Percentiles rank a stretch among this genome's conserved stretches.
Conservation (phyloP, 1,140 invertebrate species). For the Drosophila erecta region DNA sequence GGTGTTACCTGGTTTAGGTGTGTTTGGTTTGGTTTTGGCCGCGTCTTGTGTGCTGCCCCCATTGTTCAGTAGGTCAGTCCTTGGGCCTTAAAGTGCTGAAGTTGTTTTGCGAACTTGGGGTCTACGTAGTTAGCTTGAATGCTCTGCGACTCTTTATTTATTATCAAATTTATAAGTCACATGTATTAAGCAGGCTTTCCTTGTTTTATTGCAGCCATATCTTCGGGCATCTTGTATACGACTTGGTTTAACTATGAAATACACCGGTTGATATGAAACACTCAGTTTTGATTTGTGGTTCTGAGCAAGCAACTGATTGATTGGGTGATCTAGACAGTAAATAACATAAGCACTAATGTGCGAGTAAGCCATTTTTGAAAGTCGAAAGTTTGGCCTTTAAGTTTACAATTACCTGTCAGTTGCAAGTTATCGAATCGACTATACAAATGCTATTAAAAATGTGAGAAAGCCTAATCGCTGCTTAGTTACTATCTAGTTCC, state of each 20-base stretch:
- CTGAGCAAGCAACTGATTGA: too few species aligned
- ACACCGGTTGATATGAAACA: too few species aligned
- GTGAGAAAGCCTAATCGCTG: conserved; percentile 21
- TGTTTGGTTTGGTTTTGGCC: conserved; percentile 8
- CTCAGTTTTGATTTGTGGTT: too few species aligned
- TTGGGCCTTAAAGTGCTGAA: background rate
- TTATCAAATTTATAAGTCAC: background rate
- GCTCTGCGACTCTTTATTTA: too few species aligned
- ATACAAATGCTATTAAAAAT: conserved; percentile 11
- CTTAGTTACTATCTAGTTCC: conserved; percentile 37
- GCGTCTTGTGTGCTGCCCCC: conserved; percentile 11
- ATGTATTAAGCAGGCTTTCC: too few species aligned
- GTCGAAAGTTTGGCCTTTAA: too few species aligned
- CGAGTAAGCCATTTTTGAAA: too few species aligned
- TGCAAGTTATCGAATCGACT: conserved; percentile 19
- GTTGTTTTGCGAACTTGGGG: background rate
- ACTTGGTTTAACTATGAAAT: too few species aligned
- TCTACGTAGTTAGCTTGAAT: background rate
- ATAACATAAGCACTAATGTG: too few species aligned
- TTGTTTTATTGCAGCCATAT: too few species aligned
- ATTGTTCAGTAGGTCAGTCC: conserved; percentile 44
- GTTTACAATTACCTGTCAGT: background rate
- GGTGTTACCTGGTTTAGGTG: conserved; percentile 30
- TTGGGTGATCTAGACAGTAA: too few species aligned
- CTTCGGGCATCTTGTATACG: too few species aligned